These are phyloP conservation scores for Gasterosteus aculeatus DNA, from an alignment of 2,113 vertebrate genomes.

Conservation along the genomic window DNA sequence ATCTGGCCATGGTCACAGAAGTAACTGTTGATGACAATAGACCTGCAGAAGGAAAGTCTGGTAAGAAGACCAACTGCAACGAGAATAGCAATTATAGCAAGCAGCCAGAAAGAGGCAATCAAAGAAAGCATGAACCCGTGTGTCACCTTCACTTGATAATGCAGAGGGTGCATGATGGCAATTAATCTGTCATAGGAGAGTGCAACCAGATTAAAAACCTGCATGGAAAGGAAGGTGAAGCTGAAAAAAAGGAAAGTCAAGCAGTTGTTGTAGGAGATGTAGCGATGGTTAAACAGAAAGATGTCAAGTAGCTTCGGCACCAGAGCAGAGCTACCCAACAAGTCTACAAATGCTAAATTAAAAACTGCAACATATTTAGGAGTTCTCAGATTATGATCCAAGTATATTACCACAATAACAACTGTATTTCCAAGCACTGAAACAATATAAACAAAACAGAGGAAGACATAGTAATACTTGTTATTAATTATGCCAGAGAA, in stretches of 20 bases:
- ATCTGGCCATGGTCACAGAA: slow-evolving; percentile 75
- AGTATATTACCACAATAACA: slow-evolving; percentile 67
- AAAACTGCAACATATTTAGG: slow-evolving; percentile 81
- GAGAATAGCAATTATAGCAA: slow-evolving; percentile 11
- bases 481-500: slow-evolving; percentile 62
- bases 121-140: slow-evolving; percentile 66
- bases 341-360: slow-evolving; percentile 74
- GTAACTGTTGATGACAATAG: slow-evolving; percentile 72
- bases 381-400: slow-evolving; percentile 67
- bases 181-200: slow-evolving; percentile 78
- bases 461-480: slow-evolving; percentile 73
- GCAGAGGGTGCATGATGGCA: slow-evolving; percentile 77
- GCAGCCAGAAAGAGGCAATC: slow-evolving; percentile 57
- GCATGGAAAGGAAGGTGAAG: slow-evolving; percentile 67
- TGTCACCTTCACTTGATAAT: slow-evolving; percentile 63
- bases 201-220: slow-evolving; percentile 74
- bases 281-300: slow-evolving; percentile 68
- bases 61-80: slow-evolving; percentile 51
- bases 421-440: slow-evolving; percentile 67
- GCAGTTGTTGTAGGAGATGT: slow-evolving; percentile 70
- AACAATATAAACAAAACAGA: slow-evolving; percentile 67
- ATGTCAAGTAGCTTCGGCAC: slow-evolving; percentile 77
- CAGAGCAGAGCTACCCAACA: slow-evolving; percentile 71
- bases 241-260: slow-evolving; percentile 76
- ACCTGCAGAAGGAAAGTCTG: slow-evolving; percentile 73